A percentile compares a stretch with the other conserved stretches of the same genome.
phyloP scores from a whole-genome alignment of 1,140 invertebrate species.

The Scaptomyza montana region DNA sequence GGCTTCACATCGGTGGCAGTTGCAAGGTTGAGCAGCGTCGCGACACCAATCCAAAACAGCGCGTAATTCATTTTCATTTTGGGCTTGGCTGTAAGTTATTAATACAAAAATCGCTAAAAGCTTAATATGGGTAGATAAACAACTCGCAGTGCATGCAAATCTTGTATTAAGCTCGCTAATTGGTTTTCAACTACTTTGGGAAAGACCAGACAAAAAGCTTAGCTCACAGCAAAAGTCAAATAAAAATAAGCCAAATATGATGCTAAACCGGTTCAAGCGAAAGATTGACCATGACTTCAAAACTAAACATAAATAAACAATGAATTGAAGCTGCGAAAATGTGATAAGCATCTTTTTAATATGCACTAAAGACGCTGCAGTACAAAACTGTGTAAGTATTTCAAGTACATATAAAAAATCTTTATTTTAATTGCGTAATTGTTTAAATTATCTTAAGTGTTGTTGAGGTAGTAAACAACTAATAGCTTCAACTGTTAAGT shows the following conservation, averaged over 20 bases:
- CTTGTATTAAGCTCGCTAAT: constrained; percentile 37
- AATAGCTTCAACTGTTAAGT: no score
- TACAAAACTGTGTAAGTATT: no score
- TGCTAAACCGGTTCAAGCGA: constrained; percentile 61
- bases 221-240: constrained; percentile 20
- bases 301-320: constrained; percentile 26
- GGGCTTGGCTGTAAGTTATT: constrained; percentile 4
- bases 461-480: no score
- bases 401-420: neutral
- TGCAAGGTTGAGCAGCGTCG: constrained; percentile 40
- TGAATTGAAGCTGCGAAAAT: neutral
- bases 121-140: constrained; percentile 14
- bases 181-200: constrained; percentile 48
- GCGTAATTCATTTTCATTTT: constrained; percentile 53
- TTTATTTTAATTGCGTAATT: no score
- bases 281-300: constrained; percentile 71
- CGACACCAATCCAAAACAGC: constrained; percentile 50
- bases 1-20: constrained; percentile 79
- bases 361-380: neutral
- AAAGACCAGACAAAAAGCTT: constrained; percentile 24
- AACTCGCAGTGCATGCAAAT: constrained; percentile 3
- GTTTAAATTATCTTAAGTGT: no score
- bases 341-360: constrained; percentile 14
- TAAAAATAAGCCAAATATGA: neutral
- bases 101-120: constrained; percentile 18